phyloP scores from a whole-genome alignment of 2,113 vertebrate genomes.

The Seriola quinqueradiata region DNA sequence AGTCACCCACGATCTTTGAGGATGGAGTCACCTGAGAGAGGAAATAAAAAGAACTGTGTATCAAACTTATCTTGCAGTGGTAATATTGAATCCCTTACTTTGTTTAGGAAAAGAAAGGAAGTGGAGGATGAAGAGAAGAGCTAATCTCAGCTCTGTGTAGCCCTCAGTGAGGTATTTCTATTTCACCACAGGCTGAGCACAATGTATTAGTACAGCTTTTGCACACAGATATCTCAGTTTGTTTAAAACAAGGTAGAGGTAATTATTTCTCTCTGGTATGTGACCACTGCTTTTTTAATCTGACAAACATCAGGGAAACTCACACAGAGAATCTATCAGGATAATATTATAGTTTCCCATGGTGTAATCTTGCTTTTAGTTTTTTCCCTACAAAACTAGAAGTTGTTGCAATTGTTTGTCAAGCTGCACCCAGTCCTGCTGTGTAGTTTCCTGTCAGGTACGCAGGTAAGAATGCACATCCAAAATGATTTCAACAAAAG shows the following conservation, averaged over 20 bases:
- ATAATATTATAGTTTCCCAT: background rate
- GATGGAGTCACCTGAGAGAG: constrained; percentile 90
- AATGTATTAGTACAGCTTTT: background rate
- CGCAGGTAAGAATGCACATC: constrained; percentile 10
- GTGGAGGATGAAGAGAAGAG: background rate
- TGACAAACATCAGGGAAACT: background rate
- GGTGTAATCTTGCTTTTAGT: constrained; percentile 5
- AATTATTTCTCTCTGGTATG: constrained; percentile 3
- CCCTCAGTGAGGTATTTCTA: background rate
- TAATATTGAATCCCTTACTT: background rate
- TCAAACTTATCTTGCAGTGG: background rate
- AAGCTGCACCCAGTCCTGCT: background rate
- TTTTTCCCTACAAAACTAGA: background rate
- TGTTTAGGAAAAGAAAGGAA: background rate
- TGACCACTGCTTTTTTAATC: constrained; percentile 22
- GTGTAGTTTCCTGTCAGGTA: constrained; percentile 4
- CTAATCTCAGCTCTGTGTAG: background rate
- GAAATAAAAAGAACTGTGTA: background rate
- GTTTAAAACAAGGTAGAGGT: background rate
- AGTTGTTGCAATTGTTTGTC: background rate
- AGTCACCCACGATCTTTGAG: constrained; percentile 96
- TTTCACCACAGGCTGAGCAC: constrained; percentile 18
- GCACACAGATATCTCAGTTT: constrained; percentile 24
- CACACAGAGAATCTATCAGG: background rate
- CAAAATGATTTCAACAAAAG: constrained; percentile 10